A percentile compares a stretch with the other conserved stretches of the same genome.
These are phyloP conservation scores for Regulus satrapa DNA, from an alignment of 2,113 vertebrate species.

Conservation along the genomic window DNA sequence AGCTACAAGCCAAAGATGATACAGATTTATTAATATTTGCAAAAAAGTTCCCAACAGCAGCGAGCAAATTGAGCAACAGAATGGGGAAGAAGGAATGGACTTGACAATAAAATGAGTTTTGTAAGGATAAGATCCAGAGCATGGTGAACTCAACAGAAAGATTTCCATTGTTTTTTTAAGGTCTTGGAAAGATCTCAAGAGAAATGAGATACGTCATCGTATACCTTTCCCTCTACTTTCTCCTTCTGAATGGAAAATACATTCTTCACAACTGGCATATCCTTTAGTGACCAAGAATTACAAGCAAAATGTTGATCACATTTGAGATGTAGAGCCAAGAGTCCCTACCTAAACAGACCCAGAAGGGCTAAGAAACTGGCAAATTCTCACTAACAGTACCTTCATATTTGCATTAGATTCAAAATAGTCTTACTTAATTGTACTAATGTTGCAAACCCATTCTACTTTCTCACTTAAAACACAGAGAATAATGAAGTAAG, in stretches of 20 bases:
- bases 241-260: neutral
- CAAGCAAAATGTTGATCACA: neutral
- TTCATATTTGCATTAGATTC: neutral
- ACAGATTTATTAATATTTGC: conserved; percentile 50
- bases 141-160: neutral
- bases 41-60: neutral
- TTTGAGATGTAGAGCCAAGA: neutral
- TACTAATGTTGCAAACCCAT: neutral
- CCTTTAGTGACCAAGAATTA: neutral
- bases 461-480: neutral
- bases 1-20: conserved; percentile 17
- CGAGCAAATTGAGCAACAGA: conserved; percentile 43
- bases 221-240: neutral
- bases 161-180: neutral
- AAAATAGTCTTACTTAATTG: neutral
- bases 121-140: neutral
- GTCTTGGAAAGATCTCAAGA: neutral
- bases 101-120: neutral
- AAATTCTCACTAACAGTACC: neutral
- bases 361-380: neutral
- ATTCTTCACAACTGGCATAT: neutral
- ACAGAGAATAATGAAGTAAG: neutral
- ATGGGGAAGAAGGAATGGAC: neutral
- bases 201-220: neutral
- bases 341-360: neutral